These are phyloP conservation scores for Psylliodes chrysocephalus DNA, from an alignment of 2,888 invertebrate species.

Conservation along the genomic window DNA sequence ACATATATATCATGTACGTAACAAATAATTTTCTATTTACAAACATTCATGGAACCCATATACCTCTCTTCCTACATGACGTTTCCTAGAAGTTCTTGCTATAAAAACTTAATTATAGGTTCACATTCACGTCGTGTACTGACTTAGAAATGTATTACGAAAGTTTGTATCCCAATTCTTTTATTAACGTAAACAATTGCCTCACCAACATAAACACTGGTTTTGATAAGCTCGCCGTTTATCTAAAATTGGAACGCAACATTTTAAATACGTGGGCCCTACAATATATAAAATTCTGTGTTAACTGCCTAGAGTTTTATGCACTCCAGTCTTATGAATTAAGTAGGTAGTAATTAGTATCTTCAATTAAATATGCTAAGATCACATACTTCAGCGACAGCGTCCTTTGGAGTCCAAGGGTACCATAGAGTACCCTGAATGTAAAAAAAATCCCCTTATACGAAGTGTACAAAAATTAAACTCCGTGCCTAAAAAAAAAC, in stretches of 20 bases:
- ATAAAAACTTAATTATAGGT: slow-evolving; percentile 9
- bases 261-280: too few relatives aligned
- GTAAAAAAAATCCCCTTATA: too few relatives aligned
- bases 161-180: background rate
- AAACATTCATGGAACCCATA: background rate
- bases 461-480: too few relatives aligned
- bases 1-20: background rate
- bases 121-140: slow-evolving; percentile 17
- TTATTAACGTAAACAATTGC: slow-evolving; percentile 12
- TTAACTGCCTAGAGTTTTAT: too few relatives aligned
- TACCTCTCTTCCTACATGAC: slow-evolving; percentile 4
- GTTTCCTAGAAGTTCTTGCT: background rate
- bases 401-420: too few relatives aligned
- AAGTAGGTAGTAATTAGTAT: too few relatives aligned
- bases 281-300: too few relatives aligned
- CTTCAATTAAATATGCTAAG: too few relatives aligned
- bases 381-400: too few relatives aligned
- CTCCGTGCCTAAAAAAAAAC: too few relatives aligned
- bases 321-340: too few relatives aligned
- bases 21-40: background rate
- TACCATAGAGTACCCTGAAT: too few relatives aligned
- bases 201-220: background rate
- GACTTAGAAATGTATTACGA: background rate
- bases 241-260: slow-evolving; percentile 4
- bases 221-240: background rate